These are phyloP conservation scores for Drosophila ficusphila DNA, from an alignment of 1,140 invertebrate species.

Conservation along the genomic window DNA sequence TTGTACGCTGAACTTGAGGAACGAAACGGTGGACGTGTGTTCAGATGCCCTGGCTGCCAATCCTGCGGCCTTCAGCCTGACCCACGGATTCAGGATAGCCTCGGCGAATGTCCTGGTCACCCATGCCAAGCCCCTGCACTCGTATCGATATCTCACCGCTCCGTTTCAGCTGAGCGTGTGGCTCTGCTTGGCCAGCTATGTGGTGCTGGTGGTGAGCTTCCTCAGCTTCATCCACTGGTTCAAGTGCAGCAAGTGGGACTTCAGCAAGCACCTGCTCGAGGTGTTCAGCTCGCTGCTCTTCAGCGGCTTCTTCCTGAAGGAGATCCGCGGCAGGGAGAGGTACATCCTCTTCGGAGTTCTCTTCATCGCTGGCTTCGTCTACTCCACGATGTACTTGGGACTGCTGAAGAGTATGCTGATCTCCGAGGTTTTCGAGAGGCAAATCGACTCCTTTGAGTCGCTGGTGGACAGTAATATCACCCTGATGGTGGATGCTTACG, in stretches of 20 bases:
- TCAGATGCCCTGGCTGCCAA: constrained; percentile 48
- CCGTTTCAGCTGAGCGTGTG: constrained; percentile 51
- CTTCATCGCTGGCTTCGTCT: constrained; percentile 57
- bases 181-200: constrained; percentile 45
- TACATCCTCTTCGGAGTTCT: constrained; percentile 58
- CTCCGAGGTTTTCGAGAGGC: constrained; percentile 57
- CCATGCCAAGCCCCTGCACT: constrained; percentile 41
- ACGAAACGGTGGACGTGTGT: constrained; percentile 48
- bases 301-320: constrained; percentile 25
- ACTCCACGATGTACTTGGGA: constrained; percentile 58
- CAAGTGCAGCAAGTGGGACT: constrained; percentile 38
- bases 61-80: constrained; percentile 15
- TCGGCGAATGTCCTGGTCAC: constrained; percentile 59
- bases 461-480: constrained; percentile 49
- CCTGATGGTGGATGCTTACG: constrained; percentile 53
- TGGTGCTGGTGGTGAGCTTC: constrained; percentile 42
- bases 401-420: constrained; percentile 65
- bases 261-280: constrained; percentile 59
- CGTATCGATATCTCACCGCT: constrained; percentile 53
- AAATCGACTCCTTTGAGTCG: constrained; percentile 55
- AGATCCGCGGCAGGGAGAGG: constrained; percentile 31
- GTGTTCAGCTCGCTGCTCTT: constrained; percentile 56
- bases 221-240: constrained; percentile 56
- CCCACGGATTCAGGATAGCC: constrained; percentile 41
- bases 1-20: constrained; percentile 29